Evolutionary conservation across 2,797 vertebrate species (phyloP).

Genomic region (Choloepus didactylus): DNA sequence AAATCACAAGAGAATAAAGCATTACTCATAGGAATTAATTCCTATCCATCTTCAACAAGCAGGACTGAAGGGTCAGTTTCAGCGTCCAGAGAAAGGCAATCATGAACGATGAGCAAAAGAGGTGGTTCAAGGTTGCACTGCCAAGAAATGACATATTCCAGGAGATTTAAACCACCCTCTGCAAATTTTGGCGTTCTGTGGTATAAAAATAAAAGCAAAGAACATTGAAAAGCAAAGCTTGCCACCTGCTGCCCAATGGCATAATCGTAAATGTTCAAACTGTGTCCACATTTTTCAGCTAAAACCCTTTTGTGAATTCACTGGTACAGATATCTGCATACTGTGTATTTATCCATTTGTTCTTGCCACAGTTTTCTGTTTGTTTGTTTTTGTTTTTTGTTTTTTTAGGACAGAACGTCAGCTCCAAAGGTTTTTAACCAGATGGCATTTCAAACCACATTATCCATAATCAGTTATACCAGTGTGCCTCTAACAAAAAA

Average conservation of each 20-base stretch:
- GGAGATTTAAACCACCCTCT: slow-evolving; percentile 83
- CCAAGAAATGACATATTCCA: slow-evolving; percentile 87
- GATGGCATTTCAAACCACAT: slow-evolving; percentile 32
- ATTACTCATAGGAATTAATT: slow-evolving; percentile 74
- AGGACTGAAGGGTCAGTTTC: slow-evolving; percentile 36
- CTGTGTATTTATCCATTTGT: neutral
- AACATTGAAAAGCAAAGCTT: slow-evolving; percentile 89
- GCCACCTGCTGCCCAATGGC: slow-evolving; percentile 90
- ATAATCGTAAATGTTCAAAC: slow-evolving; percentile 83
- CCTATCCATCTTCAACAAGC: slow-evolving; percentile 60
- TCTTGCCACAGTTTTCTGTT: neutral
- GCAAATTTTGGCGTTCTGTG: slow-evolving; percentile 80
- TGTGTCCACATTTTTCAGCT: slow-evolving; percentile 18
- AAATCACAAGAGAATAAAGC: slow-evolving; percentile 74
- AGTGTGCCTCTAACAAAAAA: neutral
- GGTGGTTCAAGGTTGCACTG: slow-evolving; percentile 66
- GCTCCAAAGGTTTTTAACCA: slow-evolving; percentile 51
- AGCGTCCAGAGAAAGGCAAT: slow-evolving; percentile 77
- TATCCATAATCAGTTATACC: slow-evolving; percentile 16
- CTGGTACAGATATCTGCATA: neutral
- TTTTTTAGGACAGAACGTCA: slow-evolving; percentile 3
- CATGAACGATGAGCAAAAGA: slow-evolving; percentile 76
- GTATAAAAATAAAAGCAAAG: slow-evolving; percentile 80
- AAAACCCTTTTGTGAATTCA: neutral
- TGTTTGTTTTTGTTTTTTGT: neutral